Base-by-base conservation (phyloP, 2,797 vertebrate species). In the Urocyon cinereoargenteus region DNA sequence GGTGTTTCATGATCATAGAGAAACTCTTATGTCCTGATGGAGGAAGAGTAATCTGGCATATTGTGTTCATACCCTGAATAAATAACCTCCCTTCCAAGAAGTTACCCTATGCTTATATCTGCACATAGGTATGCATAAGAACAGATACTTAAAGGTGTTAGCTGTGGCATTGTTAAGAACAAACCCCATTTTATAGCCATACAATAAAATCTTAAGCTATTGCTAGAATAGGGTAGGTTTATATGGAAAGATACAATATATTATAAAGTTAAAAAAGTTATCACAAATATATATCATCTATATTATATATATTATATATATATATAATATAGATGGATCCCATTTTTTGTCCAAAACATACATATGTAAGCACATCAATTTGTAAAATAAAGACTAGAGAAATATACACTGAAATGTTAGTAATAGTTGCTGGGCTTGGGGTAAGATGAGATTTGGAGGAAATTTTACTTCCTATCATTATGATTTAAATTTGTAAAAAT, bases 361-460 rank as follows among this genome's bases (percentile, higher is more conserved):
- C 1, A 13, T 75, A 72, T 86, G 6, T 19, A 64, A 31, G 15
- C 21, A 31, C 31, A 28, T 19, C 53, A 94, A 26, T 75, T 79
- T 95, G 15, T 14, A 95, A 85, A 72, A 90, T 53, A 84, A 89
- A 66, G n/a, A 45, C 26, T 79, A 81, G 62, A 83, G 34, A 91
- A 73, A 72, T 31, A 92, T 22, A 66, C 4, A 36, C 21, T 85
- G 34, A 81, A 85, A 72, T 79, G 34, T 85, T 93, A 86, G 40
- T 8, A 45, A 70, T 77, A 51, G 19, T 40, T 61, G 40, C 34
- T 90, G n/a, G 79, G 8, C 22, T 77, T 18, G 51, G 36, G 28
- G 14, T 28, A 87, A 70, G n/a, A 84, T 64, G 72, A 84, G 19
- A 66, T 89, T 53, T 75, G 49, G 26, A n/a, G 15, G 6, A 86